Conservation (phyloP, 64 coral and sea anemone genomes). For the Porites lutea region DNA sequence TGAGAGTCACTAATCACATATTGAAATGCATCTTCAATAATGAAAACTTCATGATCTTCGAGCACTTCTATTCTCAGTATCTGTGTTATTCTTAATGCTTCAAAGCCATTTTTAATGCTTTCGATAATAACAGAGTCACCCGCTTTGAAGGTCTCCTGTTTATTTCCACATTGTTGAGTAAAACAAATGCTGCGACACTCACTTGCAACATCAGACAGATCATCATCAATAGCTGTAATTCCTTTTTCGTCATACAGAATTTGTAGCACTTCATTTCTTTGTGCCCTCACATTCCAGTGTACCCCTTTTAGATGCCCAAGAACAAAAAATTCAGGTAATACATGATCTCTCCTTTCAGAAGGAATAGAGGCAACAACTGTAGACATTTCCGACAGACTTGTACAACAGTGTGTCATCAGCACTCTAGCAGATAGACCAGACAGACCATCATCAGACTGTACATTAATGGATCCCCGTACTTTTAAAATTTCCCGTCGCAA, state of each 20-base stretch:
- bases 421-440: neutral
- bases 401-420: neutral
- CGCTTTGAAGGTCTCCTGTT: neutral
- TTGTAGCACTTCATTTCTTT: constrained; percentile 15
- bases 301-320: neutral
- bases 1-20: neutral
- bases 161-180: neutral
- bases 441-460: neutral
- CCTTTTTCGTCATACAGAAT: neutral
- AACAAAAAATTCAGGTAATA: neutral
- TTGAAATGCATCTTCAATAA: constrained; percentile 12
- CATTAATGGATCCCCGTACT: constrained; percentile 25
- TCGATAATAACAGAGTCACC: constrained; percentile 6
- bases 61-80: neutral
- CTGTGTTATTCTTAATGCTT: neutral
- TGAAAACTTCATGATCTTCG: neutral
- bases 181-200: constrained; percentile 6
- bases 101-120: neutral
- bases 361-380: neutral
- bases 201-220: constrained; percentile 5
- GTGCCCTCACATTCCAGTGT: constrained; percentile 3
- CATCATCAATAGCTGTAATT: neutral
- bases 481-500: constrained; percentile 38
- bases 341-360: neutral
- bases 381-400: neutral